Percentiles rank a stretch among this genome's conserved stretches.
Evolutionary conservation across 2,797 vertebrate species (phyloP).

Genomic region (Cheirogaleus major): DNA sequence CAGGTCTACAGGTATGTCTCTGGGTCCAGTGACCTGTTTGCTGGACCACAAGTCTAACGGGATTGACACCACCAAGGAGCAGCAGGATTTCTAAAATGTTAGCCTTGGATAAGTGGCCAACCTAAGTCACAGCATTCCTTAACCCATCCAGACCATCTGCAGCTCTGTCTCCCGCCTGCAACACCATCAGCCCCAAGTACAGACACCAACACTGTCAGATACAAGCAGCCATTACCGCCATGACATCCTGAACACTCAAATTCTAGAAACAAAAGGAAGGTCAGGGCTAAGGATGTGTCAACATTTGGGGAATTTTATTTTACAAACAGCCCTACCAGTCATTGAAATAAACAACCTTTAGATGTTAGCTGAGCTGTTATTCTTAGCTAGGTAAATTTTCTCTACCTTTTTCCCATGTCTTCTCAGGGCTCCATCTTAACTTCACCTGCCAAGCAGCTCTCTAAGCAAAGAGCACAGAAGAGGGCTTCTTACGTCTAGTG

Average conservation of each 20-base stretch:
- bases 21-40: accelerated
- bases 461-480: not conserved
- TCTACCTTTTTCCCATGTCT: not conserved
- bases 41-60: not conserved
- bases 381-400: not conserved
- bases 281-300: not conserved
- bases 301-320: not conserved
- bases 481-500: not conserved
- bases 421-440: not conserved
- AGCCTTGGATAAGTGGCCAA: not conserved
- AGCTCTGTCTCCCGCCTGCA: not conserved
- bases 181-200: not conserved
- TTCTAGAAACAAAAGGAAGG: not conserved
- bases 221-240: not conserved
- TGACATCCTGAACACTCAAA: not conserved
- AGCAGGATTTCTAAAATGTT: not conserved
- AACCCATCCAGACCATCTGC: accelerated
- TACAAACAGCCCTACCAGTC: not conserved
- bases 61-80: not conserved
- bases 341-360: not conserved
- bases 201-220: accelerated
- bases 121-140: not conserved
- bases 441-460: not conserved
- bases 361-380: not conserved
- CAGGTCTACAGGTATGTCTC: accelerated